Evolutionary conservation across 2,888 invertebrate genomes (phyloP).

Genomic region (Terebella lapidaria): DNA sequence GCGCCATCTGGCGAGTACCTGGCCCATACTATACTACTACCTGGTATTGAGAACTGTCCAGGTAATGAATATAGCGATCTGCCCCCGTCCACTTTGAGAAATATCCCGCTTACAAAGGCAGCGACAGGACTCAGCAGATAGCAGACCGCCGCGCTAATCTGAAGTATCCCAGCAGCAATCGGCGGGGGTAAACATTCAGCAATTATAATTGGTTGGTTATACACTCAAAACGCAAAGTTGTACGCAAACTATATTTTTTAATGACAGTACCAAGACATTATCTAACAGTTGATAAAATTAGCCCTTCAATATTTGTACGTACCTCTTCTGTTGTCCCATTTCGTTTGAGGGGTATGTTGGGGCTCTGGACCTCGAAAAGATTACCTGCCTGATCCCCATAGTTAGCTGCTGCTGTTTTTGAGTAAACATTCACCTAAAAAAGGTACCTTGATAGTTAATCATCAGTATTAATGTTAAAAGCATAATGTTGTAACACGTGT

Average conservation of each 20-base stretch:
- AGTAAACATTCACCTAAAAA: conserved; percentile 55
- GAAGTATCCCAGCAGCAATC: too few relatives aligned
- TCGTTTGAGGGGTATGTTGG: conserved; percentile 51
- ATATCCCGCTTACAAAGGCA: conserved; percentile 55
- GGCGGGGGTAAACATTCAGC: too few relatives aligned
- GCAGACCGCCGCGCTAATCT: conserved; percentile 54
- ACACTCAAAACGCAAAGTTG: too few relatives aligned
- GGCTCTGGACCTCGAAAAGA: conserved; percentile 32
- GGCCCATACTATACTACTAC: too few relatives aligned
- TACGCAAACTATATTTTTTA: too few relatives aligned
- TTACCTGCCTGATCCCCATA: conserved; percentile 50
- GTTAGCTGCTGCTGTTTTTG: conserved; percentile 56
- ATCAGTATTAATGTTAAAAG: conserved; percentile 56
- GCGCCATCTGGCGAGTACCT: too few relatives aligned
- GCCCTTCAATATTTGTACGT: too few relatives aligned
- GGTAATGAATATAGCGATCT: too few relatives aligned
- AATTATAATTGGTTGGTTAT: too few relatives aligned
- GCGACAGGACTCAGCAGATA: conserved; percentile 56
- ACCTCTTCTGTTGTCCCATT: conserved; percentile 56
- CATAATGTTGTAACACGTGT: conserved; percentile 57
- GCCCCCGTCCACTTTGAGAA: conserved; percentile 55
- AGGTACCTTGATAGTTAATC: conserved; percentile 57
- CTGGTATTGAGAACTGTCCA: too few relatives aligned
- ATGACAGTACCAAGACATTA: too few relatives aligned
- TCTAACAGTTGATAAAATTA: too few relatives aligned